These are phyloP conservation scores for Nebria salina DNA, from an alignment of 2,888 invertebrate genomes.

Conservation along the genomic window DNA sequence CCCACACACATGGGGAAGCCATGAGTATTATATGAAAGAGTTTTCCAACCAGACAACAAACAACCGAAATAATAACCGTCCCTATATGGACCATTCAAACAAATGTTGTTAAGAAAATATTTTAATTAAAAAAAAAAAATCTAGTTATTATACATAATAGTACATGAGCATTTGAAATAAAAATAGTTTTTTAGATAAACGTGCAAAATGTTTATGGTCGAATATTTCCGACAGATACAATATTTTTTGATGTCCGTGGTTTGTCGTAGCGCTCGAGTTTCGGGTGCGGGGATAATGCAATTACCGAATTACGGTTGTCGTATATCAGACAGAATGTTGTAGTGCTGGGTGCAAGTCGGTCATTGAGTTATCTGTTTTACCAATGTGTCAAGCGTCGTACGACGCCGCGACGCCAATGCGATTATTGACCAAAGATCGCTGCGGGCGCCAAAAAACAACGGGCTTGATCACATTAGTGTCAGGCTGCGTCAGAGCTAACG, in stretches of 20 bases:
- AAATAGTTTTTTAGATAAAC: no score
- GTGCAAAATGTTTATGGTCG: no score
- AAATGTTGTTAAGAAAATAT: not conserved
- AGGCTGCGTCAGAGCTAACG: conserved; percentile 37
- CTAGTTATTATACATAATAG: no score
- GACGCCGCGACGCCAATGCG: conserved; percentile 40
- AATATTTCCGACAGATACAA: no score
- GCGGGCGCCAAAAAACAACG: conserved; percentile 47
- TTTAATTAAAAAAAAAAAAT: no score
- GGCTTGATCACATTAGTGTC: conserved; percentile 45
- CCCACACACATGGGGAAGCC: conserved; percentile 37
- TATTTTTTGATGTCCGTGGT: not conserved
- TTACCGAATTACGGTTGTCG: conserved; percentile 42
- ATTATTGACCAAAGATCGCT: conserved; percentile 47
- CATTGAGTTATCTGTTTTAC: conserved; percentile 47
- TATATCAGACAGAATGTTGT: conserved; percentile 21
- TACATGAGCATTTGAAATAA: no score
- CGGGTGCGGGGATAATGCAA: conserved; percentile 26
- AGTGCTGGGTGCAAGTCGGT: conserved; percentile 35
- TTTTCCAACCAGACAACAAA: conserved; percentile 19
- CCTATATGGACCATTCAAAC: not conserved
- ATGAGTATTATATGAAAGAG: conserved; percentile 40
- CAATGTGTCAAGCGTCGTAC: conserved; percentile 46
- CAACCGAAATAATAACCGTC: conserved; percentile 2
- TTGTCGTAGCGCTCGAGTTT: not conserved